A percentile compares a stretch with the other conserved stretches of the same genome.
phyloP scores from a whole-genome alignment of 1,140 invertebrate species.

The Trichomalopsis sarcophagae region DNA sequence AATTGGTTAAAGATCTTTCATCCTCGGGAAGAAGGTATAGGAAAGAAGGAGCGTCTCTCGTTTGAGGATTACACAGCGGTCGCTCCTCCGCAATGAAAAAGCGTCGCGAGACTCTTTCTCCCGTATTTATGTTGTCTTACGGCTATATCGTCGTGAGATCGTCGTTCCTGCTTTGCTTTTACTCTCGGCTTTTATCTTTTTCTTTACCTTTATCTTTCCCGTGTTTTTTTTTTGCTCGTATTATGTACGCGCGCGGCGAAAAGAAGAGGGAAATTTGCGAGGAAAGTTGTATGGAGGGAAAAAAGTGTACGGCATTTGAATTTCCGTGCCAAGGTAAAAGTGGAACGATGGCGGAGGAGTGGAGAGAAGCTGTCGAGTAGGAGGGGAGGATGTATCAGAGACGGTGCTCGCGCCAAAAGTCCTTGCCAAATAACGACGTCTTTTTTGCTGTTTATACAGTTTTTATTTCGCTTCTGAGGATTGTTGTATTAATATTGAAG shows the following conservation, averaged over 20 bases:
- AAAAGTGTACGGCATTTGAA: slow-evolving; percentile 17
- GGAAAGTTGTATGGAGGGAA: neutral
- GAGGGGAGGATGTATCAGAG: neutral
- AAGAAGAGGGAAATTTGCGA: slow-evolving; percentile 1
- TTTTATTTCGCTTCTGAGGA: too few relatives aligned
- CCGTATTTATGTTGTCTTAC: slow-evolving; percentile 67
- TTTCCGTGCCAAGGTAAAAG: slow-evolving; percentile 15
- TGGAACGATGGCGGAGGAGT: neutral
- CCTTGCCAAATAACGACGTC: slow-evolving; percentile 25
- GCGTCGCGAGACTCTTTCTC: slow-evolving; percentile 37
- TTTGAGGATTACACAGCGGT: slow-evolving; percentile 69
- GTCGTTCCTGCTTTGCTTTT: neutral
- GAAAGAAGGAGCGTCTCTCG: slow-evolving; percentile 50
- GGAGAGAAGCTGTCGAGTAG: neutral
- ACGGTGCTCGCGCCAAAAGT: neutral
- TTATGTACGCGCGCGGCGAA: neutral
- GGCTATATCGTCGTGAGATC: neutral
- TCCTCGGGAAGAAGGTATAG: slow-evolving; percentile 11
- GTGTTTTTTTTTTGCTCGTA: neutral
- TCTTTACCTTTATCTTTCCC: slow-evolving; percentile 23
- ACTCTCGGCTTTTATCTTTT: neutral
- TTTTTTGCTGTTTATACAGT: neutral
- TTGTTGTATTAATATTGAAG: too few relatives aligned
- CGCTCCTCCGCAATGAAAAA: slow-evolving; percentile 55
- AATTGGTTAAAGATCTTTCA: slow-evolving; percentile 72